Conservation (phyloP, 92 coral and sea anemone species). For the Palythoa grandis region DNA sequence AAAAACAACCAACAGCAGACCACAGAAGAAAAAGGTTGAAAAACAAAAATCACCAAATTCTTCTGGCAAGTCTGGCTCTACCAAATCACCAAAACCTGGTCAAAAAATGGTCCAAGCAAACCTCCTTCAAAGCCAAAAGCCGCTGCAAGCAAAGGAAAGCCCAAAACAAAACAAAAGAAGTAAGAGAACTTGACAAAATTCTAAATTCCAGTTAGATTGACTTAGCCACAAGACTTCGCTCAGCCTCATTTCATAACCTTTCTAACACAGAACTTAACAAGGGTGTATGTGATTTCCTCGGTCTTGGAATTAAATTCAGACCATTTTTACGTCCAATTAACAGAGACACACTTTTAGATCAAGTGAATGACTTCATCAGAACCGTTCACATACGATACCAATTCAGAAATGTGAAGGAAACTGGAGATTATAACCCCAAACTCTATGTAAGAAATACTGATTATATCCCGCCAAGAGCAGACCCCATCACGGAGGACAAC, state of each 20-base stretch:
- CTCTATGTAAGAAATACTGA: conserved; percentile 3
- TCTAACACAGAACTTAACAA: not conserved
- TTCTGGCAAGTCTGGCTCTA: not conserved
- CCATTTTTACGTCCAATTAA: conserved; percentile 10
- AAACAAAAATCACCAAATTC: not conserved
- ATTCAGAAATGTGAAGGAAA: too few relatives aligned
- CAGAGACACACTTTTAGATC: conserved; percentile 8
- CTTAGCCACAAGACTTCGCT: conserved; percentile 16
- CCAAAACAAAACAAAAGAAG: conserved; percentile 15
- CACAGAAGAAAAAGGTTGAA: not conserved
- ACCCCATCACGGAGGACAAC: conserved; percentile 20
- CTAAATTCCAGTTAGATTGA: conserved; percentile 6
- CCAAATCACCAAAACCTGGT: not conserved
- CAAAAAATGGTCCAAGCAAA: not conserved
- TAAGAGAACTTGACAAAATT: conserved; percentile 4
- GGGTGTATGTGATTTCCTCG: conserved; percentile 7
- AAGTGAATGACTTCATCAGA: conserved; percentile 44
- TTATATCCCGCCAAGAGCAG: conserved; percentile 13
- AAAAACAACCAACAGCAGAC: not conserved
- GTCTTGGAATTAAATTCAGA: conserved; percentile 23
- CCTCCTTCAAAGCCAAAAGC: conserved; percentile 6
- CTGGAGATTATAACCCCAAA: too few relatives aligned
- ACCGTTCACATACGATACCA: too few relatives aligned
- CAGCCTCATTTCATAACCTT: conserved; percentile 12
- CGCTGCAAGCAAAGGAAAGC: conserved; percentile 25